Base-by-base conservation (phyloP, 1,140 invertebrate species). In the Stratiolaelaps scimitus region DNA sequence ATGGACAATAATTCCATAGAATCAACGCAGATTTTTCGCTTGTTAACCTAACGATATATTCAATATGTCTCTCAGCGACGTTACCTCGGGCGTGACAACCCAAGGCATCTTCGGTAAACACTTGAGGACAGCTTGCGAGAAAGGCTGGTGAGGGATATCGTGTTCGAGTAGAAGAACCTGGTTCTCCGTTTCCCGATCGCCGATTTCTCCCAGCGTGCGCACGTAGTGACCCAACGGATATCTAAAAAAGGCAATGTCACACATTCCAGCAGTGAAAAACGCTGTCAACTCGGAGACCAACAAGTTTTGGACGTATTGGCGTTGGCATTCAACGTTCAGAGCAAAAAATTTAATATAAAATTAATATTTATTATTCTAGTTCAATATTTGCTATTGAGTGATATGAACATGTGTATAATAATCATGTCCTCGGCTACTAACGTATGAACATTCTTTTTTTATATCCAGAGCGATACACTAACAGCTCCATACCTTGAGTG, bases 101-200 rank as follows among this genome's bases (percentile, higher is more conserved):
- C 92, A 98, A 13, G 92, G 89, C 71, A 92, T 71, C 70, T 85
- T 81, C 0, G 96, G 96, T 28, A 99, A 78, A 74, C 89, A 98
- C 67, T 84, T 85, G 0, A 96, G 81, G 28, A 98, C 96, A 56
- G 88, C 84, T 71, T 94, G 88, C 0, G 92, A 92, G 75, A 98
- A 99, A 71, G 86, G 82, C 71, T 86, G 86, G 74, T 98, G 92
- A 0, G 94, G 94, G 20, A 98, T 86, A 77, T 98, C 94, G 75
- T 98, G 93, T 74, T 99, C 96, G 47, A 98, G 76, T 1, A 99
- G 79, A 46, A 99, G 81, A 29, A 81, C 81, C 79, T 95, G 90
- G 76, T 94, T 98, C 78, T 97, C 95, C 17, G 92, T 92, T 23
- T 85, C 82, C 76, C 87, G 87, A 73, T 93, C 84, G 53, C 88